Base-by-base conservation (phyloP, 2,113 vertebrate species). In the Albula goreensis region DNA sequence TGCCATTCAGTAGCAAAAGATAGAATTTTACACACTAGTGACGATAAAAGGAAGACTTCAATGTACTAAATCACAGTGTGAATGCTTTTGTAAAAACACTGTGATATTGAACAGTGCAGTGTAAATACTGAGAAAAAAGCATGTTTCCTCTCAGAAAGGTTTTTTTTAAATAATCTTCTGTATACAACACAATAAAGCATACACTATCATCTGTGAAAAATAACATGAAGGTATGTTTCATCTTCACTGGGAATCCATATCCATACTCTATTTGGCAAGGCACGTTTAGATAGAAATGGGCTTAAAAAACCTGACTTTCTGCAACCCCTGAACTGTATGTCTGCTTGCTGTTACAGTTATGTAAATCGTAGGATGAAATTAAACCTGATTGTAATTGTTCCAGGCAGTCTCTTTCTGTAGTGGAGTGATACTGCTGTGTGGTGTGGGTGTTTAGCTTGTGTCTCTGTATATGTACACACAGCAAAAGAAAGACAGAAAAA, bases 361-460 rank as follows among this genome's bases (percentile, higher is more conserved):
- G 22, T 74, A 74, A 74, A 74, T 74, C 8, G 10, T n/a, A 74
- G 70, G 70, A 74, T 74, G 70, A 74, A 74, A 74, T 74, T 3
- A 74, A 74, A 74, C 31, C 70, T 74, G 70, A 74, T 66, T 74
- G 70, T 74, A n/a, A 74, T 74, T 31, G 70, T 74, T 74, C 22
- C 70, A 74, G 70, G 31, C 70, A 74, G 70, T 10, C 22, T 74
- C 70, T 10, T 3, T 74, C 70, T 74, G 70, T 10, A 74, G 22
- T 25, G 22, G 70, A 74, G 70, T 74, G 70, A 74, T 74, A 74
- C n/a, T 74, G 70, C n/a, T 25, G n/a, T 74, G 70, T 74, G 5
- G 19, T 19, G 70, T 74, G 70, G 70, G 70, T 31, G 70, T 74
- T 74, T 31, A 31, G 31, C 31, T 41, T n/a, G 19, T 74, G 9